Conservation (phyloP, 2,113 vertebrate genomes). For the Phyllostomus hastatus region DNA sequence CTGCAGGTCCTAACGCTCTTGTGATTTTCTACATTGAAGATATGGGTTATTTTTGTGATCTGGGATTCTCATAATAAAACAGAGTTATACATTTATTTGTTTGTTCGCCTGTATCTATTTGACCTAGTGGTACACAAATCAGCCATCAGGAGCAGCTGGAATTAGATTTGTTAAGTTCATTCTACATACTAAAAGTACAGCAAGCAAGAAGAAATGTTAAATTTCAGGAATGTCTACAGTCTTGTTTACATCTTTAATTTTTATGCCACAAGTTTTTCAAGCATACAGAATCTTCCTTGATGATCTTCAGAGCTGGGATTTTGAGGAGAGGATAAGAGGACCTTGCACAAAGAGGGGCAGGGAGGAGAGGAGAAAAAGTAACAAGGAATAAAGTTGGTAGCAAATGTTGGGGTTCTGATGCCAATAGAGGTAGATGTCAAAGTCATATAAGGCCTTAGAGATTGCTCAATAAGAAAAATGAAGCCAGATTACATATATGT, state of each 20-base stretch:
- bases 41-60: background rate
- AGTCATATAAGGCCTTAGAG: background rate
- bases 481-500: background rate
- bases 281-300: background rate
- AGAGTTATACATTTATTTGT: slow-evolving; percentile 27
- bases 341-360: background rate
- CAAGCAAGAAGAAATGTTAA: background rate
- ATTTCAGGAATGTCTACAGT: background rate
- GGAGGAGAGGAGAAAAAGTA: background rate
- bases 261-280: background rate
- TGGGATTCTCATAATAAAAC: background rate
- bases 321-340: background rate
- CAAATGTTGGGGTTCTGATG: background rate
- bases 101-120: background rate
- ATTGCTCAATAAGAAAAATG: background rate
- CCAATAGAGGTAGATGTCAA: background rate
- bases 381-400: background rate
- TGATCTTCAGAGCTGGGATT: background rate
- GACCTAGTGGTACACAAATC: background rate
- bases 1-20: slow-evolving; percentile 8
- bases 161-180: background rate
- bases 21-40: slow-evolving; percentile 29
- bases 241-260: background rate
- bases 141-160: background rate
- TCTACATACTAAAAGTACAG: background rate